Evolutionary conservation across 2,888 invertebrate genomes (phyloP), one percentile per base, ranked within the genome.

Genomic region (Notodonta ziczac): DNA sequence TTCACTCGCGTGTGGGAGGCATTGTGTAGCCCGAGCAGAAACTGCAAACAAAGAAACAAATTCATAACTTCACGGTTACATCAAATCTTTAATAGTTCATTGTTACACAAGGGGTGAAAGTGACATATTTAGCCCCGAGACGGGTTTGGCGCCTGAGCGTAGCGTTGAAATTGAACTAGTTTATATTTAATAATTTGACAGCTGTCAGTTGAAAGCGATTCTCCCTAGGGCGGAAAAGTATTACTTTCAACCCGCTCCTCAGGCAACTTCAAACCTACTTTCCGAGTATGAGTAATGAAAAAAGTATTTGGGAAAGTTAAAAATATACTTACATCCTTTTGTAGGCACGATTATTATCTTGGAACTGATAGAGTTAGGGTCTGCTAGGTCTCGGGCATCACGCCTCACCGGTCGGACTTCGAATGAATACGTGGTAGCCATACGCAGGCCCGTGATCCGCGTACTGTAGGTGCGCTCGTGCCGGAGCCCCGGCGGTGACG

Each of bases 391-490:
- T 62, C 94, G 90, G 16, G 93, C 91, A 72, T 94, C 94, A 55
- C 94, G 87, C 74, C 92, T 90, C 46, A 94, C 89, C 0, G 96
- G 95, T 57, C 95, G 94, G 42, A 97, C 96, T 89, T 97, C 96
- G 82, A 97, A 96, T 57, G 97, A 96, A 83, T 97, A 97, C 51
- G 96, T 96, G 56, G 97, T 97, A 57, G 97, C 96, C 97, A 97
- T 97, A 62, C 97, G 94, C 59, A 97, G 92, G 58, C 97, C 97
- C 39, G 94, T 94, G 63, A 97, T 94, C 57, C 95, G 94, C 0
- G 95, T 93, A 46, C 94, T 92, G 83, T 95, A 96, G 4, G 78
- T 73, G 16, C 90, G 89, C 39, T 88, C 88, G 59, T 86, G 87
- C 14, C 85, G 80, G 3, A 60, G 69, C 7, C 71, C 75, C 5